Evolutionary conservation across 2,888 invertebrate genomes (phyloP).

Genomic region (Chironomus riparius): DNA sequence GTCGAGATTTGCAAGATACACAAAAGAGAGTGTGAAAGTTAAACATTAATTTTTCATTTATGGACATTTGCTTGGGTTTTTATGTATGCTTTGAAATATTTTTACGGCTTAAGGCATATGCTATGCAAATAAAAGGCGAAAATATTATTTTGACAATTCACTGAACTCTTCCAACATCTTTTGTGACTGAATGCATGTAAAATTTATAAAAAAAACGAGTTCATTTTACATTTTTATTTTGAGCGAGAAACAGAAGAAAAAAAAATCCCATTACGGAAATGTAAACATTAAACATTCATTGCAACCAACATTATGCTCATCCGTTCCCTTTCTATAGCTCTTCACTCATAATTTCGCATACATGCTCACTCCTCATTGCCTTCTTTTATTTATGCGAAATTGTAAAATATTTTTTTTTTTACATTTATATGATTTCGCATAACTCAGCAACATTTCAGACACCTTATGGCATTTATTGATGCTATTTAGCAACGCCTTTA

Average conservation of each 20-base stretch:
- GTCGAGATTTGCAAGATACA: neutral
- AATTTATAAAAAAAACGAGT: too few species aligned
- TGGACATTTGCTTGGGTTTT: neutral
- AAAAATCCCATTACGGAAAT: conserved; percentile 22
- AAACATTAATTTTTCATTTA: conserved; percentile 12
- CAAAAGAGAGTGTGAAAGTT: neutral
- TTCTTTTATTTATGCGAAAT: neutral
- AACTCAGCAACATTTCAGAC: neutral
- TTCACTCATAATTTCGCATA: neutral
- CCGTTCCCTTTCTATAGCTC: neutral
- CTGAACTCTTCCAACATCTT: too few species aligned
- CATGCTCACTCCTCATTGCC: neutral
- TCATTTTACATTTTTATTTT: too few species aligned
- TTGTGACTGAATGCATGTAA: too few species aligned
- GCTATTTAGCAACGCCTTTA: neutral
- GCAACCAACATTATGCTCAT: neutral
- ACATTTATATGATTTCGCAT: neutral
- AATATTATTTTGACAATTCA: too few species aligned
- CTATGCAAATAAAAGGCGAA: too few species aligned
- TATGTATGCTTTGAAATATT: neutral
- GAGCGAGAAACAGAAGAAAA: neutral
- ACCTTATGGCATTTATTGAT: conserved; percentile 4
- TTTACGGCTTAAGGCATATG: neutral
- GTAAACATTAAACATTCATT: conserved; percentile 27
- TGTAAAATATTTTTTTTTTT: neutral